Conservation (phyloP, 2,113 vertebrate genomes). For the Dermatemys mawii region DNA sequence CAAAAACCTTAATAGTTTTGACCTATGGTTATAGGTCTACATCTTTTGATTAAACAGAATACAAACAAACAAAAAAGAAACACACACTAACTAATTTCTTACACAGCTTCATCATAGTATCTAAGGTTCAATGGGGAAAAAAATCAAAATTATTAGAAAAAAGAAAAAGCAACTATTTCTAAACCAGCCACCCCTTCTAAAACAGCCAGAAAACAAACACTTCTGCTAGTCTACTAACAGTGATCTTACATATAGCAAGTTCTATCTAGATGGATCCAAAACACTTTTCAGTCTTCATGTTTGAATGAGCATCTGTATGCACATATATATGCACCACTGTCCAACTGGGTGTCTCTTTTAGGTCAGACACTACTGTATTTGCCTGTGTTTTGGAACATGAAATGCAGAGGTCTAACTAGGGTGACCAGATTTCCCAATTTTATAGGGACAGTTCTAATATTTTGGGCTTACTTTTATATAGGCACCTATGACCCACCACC, state of each 20-base stretch:
- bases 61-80: not conserved
- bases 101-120: not conserved
- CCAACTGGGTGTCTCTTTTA: not conserved
- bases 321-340: accelerated
- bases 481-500: too few relatives aligned
- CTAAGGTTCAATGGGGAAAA: not conserved
- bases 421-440: too few relatives aligned
- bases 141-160: not conserved
- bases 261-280: not conserved
- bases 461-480: too few relatives aligned
- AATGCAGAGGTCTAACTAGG: not conserved
- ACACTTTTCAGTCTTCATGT: not conserved
- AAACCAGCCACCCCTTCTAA: not conserved
- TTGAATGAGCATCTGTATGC: not conserved
- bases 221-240: not conserved
- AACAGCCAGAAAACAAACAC: not conserved
- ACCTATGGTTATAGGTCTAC: not conserved
- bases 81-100: not conserved
- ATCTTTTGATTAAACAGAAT: not conserved
- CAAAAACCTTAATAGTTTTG: not conserved
- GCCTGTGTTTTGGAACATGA: accelerated
- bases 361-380: not conserved
- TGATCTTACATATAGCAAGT: not conserved
- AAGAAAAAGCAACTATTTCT: accelerated
- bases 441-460: too few relatives aligned